A percentile compares a stretch with the other conserved stretches of the same genome.
phyloP scores from a whole-genome alignment of 1,140 invertebrate species.

The Drosophila varians region DNA sequence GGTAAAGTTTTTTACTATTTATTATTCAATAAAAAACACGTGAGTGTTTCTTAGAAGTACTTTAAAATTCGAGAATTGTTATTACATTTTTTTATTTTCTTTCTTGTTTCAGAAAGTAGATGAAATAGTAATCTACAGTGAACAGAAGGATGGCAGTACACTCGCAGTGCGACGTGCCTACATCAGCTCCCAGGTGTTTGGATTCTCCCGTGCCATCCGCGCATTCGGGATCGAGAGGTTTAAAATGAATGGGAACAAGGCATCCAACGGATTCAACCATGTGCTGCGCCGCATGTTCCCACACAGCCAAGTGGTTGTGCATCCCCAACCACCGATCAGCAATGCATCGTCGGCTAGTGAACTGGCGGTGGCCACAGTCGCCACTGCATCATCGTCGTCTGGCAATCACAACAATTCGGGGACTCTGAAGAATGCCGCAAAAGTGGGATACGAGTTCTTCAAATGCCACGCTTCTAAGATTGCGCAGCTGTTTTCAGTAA shows the following conservation, averaged over 20 bases:
- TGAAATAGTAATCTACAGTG: constrained; percentile 93
- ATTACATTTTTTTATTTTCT: constrained; percentile 36
- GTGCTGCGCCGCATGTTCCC: constrained; percentile 90
- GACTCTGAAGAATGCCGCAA: constrained; percentile 89
- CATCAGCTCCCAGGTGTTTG: constrained; percentile 94
- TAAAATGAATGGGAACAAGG: constrained; percentile 92
- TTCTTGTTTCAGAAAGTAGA: constrained; percentile 89
- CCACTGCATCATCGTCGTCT: constrained; percentile 5
- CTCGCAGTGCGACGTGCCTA: constrained; percentile 91
- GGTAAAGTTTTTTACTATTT: neutral
- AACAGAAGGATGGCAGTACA: constrained; percentile 89
- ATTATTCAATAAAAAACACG: neutral
- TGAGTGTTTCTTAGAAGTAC: neutral
- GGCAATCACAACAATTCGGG: constrained; percentile 84
- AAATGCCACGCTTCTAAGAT: constrained; percentile 88
- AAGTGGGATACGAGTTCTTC: constrained; percentile 90
- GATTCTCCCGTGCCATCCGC: constrained; percentile 93
- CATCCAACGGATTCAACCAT: constrained; percentile 92
- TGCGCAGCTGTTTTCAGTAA: constrained; percentile 84
- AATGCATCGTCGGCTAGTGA: constrained; percentile 18
- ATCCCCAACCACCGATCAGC: constrained; percentile 23
- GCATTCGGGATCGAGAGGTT: constrained; percentile 95
- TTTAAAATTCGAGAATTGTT: no score
- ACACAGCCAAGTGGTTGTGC: constrained; percentile 48
- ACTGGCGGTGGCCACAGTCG: constrained; percentile 52